Base-by-base conservation (phyloP, 2,113 vertebrate species). In the Aramus guarauna region DNA sequence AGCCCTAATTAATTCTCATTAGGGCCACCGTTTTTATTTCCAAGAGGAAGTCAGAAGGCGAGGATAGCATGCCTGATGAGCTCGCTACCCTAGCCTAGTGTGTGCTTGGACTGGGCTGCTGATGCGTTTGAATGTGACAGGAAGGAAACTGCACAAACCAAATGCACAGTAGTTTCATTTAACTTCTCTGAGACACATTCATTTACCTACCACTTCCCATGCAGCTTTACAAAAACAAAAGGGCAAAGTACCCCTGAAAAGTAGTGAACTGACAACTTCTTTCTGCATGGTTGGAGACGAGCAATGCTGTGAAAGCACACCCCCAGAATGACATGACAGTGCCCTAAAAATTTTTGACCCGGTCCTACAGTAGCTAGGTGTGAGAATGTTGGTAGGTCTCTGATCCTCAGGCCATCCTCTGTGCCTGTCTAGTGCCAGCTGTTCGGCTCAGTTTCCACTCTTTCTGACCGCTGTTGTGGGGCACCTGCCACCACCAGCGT, bases 1-100 rank as follows among this genome's bases (percentile, higher is more conserved):
- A 81, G 45, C 34, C 68, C 66, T 96, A 95, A 94, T 96, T 97
- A 94, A 97, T 97, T 94, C 96, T 96, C 94, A 91, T 97, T 96
- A 96, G 88, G 90, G 81, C 81, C 81, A 91, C 92, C 0, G 77
- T 89, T 96, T 97, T 97, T 96, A 93, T 96, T 96, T 96, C 83
- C 85, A 96, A 96, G 95, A 95, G 90, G 97, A 95, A 96, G 91
- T 91, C 95, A 93, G 92, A 89, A 96, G 87, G 92, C 93, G 1
- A 94, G 95, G 67, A 58, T 15, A 92, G 96, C 92, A 96, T 97
- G 77, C 90, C 34, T 96, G 94, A 96, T 96, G 94, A 96, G 96
- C 76, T 91, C 2, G 30, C 88, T 92, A 96, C 91, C 92, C 86
- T 95, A 94, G 88, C 69, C 91, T 63, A 95, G 87, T 97, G 94